Evolutionary conservation across 1,140 invertebrate species (phyloP).

Genomic region (Asbolus verrucosus): DNA sequence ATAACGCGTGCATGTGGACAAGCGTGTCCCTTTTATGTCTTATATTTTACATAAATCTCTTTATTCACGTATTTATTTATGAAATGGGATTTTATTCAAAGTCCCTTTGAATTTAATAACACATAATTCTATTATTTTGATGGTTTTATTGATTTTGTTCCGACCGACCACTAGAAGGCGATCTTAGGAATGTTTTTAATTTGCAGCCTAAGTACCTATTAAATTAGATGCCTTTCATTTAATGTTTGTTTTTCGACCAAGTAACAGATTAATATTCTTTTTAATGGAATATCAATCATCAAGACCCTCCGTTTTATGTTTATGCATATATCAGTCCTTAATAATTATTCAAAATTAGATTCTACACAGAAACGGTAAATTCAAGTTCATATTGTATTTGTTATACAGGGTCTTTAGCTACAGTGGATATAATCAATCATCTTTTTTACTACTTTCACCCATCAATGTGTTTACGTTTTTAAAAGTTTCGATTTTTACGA

Average conservation of each 20-base stretch:
- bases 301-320: not conserved
- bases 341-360: conserved; percentile 7
- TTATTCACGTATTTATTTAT: conserved; percentile 4
- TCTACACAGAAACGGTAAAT: too few relatives aligned
- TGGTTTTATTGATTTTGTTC: conserved; percentile 16
- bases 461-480: too few relatives aligned
- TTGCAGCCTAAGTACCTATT: conserved; percentile 17
- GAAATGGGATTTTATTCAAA: not conserved
- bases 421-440: too few relatives aligned
- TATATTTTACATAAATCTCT: conserved; percentile 22
- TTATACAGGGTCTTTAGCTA: too few relatives aligned
- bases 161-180: not conserved
- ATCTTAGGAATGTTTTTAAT: conserved; percentile 26
- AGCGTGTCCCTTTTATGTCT: conserved; percentile 14
- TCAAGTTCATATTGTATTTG: too few relatives aligned
- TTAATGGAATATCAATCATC: not conserved
- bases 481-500: too few relatives aligned
- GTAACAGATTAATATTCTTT: not conserved
- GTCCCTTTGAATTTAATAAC: conserved; percentile 3
- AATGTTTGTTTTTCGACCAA: not conserved
- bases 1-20: conserved; percentile 26
- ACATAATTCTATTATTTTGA: conserved; percentile 26
- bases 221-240: conserved; percentile 12
- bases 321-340: not conserved
- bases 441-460: too few relatives aligned